Conservation (phyloP, 2,113 vertebrate species). For the Cromileptes altivelis region DNA sequence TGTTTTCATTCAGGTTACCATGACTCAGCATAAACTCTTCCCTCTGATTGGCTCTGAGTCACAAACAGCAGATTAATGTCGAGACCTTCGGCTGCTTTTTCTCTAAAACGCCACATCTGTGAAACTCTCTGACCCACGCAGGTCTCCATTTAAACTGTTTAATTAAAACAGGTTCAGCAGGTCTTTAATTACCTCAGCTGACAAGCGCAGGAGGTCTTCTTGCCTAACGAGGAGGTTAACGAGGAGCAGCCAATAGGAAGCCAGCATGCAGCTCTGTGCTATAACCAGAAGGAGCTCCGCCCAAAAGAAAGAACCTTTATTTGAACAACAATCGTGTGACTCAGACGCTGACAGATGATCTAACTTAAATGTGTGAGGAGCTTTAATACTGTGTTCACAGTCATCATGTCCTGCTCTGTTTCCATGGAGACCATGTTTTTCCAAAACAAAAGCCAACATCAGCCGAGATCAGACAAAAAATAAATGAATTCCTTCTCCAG, state of each 20-base stretch:
- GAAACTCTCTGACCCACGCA: neutral
- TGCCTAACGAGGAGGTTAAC: constrained; percentile 24
- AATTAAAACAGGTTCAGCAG: constrained; percentile 55
- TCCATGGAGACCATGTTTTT: neutral
- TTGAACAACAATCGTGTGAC: neutral
- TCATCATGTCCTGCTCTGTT: neutral
- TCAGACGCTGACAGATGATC: neutral
- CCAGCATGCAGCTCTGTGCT: neutral
- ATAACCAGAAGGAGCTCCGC: neutral
- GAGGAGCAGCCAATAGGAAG: constrained; percentile 58
- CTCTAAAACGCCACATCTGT: neutral
- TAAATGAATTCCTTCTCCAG: neutral
- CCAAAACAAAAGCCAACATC: neutral
- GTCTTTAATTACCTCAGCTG: constrained; percentile 45
- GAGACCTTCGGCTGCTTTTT: constrained; percentile 8
- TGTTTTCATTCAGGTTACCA: neutral
- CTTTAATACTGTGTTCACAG: neutral
- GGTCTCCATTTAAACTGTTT: neutral
- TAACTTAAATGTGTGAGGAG: neutral
- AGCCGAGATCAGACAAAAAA: neutral
- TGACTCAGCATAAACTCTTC: constrained; percentile 27
- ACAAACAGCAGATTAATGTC: constrained; percentile 19
- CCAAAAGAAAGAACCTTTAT: neutral
- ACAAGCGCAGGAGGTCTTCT: neutral
- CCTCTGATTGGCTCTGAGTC: neutral